Base-by-base conservation (phyloP, 2,797 vertebrate genomes). In the Hozukius guyotensis region DNA sequence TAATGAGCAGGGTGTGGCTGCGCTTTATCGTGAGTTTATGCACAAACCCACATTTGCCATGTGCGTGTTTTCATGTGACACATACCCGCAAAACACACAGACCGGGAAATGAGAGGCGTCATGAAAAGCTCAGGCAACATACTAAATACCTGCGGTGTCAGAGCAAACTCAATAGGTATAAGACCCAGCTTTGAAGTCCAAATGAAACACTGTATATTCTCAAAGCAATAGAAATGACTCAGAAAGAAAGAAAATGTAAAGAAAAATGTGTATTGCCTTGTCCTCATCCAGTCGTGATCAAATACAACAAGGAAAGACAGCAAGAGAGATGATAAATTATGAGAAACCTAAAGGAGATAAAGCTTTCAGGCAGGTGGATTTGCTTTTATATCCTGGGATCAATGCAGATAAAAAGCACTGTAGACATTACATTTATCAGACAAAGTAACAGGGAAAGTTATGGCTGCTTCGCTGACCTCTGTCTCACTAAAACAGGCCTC, bases 1-100 rank as follows among this genome's bases (percentile, higher is more conserved):
- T 76, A 82, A 85, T 46, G 59, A 78, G 52, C 82, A 73, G 78
- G 79, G 81, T 75, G 82, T 81, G 79, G 49, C 46, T 55, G 75
- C 2, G 8, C 25, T 72, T 69, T 52, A 8, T 68, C n/a, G 22
- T 22, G 53, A 57, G 64, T 84, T 87, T 68, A 82, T 53, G 84
- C 61, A 73, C 68, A 69, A 85, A 78, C 75, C 62, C 13, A 67
- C 56, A 65, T 71, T 66, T 70, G 20, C 27, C 38, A n/a, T 71
- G 12, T 74, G 60, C 6, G 1, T 62, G 53, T 78, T 80, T 83
- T 34, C 1, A 3, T 49, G 57, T 67, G 49, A 84, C 34, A 79
- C 62, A 69, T 49, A 59, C 4, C 24, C 12, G 7, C 56, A 67
- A 81, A 68, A 84, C 66, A 75, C 60, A 70, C 27, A 62, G 32